A percentile compares a stretch with the other conserved stretches of the same genome.
These are phyloP conservation scores for Drosophila monieri DNA, from an alignment of 2,888 invertebrate species.

Conservation along the genomic window DNA sequence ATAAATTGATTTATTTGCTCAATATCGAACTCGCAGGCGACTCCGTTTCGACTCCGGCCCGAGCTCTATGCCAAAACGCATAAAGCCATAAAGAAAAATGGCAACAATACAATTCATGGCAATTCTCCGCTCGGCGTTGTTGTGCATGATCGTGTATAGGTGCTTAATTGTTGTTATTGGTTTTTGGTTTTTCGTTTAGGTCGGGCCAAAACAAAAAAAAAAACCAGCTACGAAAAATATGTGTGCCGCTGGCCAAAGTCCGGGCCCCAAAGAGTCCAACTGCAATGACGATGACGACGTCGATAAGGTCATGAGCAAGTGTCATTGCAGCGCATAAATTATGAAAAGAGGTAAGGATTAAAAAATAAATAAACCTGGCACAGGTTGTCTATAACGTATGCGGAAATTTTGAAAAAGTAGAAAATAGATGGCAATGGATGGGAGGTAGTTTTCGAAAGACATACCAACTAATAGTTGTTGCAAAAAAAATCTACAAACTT, in stretches of 20 bases:
- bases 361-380: conserved; percentile 38
- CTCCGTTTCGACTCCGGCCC: conserved; percentile 35
- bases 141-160: conserved; percentile 40
- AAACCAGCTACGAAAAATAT: conserved; percentile 11
- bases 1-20: conserved; percentile 83
- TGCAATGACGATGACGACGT: conserved; percentile 48
- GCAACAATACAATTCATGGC: conserved; percentile 75
- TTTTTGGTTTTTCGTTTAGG: conserved; percentile 52
- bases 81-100: conserved; percentile 73
- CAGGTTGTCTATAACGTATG: conserved; percentile 32
- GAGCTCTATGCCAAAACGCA: conserved; percentile 73
- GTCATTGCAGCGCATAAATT: conserved; percentile 78
- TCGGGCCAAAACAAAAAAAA: conserved; percentile 19
- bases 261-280: conserved; percentile 34
- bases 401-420: conserved; percentile 11
- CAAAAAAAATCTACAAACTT: not conserved
- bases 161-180: conserved; percentile 79
- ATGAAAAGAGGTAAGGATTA: conserved; percentile 46
- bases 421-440: conserved; percentile 14
- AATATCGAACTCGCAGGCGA: conserved; percentile 51
- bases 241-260: conserved; percentile 56
- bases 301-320: conserved; percentile 80
- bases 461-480: not conserved
- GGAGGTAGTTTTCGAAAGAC: not conserved
- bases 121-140: conserved; percentile 13